Conservation (phyloP, 2,888 invertebrate species). For the Ramazzottius varieornatus region DNA sequence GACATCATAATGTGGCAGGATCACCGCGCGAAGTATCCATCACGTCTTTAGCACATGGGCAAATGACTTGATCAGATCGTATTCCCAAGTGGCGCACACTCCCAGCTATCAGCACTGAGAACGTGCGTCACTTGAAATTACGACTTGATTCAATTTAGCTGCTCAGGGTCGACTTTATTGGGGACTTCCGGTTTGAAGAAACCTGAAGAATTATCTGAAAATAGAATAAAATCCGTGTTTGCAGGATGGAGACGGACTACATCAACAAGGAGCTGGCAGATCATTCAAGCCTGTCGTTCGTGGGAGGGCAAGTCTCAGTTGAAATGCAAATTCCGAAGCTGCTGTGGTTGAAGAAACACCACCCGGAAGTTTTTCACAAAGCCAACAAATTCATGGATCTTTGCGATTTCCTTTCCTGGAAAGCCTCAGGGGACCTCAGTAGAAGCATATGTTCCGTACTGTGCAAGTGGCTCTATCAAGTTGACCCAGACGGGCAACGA, state of each 20-base stretch:
- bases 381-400: slow-evolving; percentile 59
- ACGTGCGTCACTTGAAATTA: too few relatives aligned
- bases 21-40: slow-evolving; percentile 39
- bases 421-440: slow-evolving; percentile 45
- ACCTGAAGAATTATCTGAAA: too few relatives aligned
- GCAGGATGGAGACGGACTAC: slow-evolving; percentile 39
- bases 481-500: slow-evolving; percentile 25
- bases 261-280: slow-evolving; percentile 39
- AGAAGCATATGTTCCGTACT: slow-evolving; percentile 65
- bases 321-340: slow-evolving; percentile 91
- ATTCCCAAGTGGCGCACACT: too few relatives aligned
- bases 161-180: too few relatives aligned
- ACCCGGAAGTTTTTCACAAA: slow-evolving; percentile 18
- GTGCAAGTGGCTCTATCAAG: slow-evolving; percentile 69
- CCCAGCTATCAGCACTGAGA: too few relatives aligned
- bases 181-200: too few relatives aligned
- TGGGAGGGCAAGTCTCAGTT: slow-evolving; percentile 71
- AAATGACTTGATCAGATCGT: too few relatives aligned
- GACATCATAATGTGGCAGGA: slow-evolving; percentile 80
- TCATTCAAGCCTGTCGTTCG: slow-evolving; percentile 50
- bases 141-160: too few relatives aligned
- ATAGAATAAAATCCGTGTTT: slow-evolving; percentile 21
- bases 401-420: slow-evolving; percentile 78
- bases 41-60: too few relatives aligned
- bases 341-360: slow-evolving; percentile 51